phyloP scores from a whole-genome alignment of 2,113 vertebrate genomes.

The Carassius auratus region DNA sequence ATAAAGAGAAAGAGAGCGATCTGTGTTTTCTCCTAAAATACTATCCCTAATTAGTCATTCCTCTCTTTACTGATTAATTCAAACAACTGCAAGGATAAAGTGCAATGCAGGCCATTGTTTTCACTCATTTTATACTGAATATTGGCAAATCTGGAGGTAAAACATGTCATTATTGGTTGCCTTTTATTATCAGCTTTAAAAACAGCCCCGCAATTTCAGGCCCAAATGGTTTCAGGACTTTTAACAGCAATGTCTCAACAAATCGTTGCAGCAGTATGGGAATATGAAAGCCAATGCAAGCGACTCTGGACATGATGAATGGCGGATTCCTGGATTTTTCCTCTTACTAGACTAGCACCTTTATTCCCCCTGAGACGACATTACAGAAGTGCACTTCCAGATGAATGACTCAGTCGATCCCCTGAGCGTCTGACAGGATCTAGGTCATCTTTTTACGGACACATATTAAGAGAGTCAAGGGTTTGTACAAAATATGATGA shows the following conservation, averaged over 20 bases:
- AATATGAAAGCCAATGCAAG: not conserved
- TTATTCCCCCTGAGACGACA: not conserved
- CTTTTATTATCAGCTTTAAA: not conserved
- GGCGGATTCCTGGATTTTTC: not conserved
- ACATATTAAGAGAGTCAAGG: not conserved
- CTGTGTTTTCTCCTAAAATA: not conserved
- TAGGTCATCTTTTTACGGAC: constrained; percentile 41
- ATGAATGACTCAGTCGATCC: constrained; percentile 43
- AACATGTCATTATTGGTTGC: not conserved
- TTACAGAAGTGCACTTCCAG: constrained; percentile 39
- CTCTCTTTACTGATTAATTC: not conserved
- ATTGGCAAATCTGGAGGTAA: not conserved
- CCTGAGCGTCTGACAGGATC: constrained; percentile 32
- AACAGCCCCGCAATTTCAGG: not conserved
- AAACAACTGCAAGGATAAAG: not conserved
- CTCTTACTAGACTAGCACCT: not conserved
- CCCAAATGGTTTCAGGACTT: not conserved
- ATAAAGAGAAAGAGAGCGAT: not conserved
- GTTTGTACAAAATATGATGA: not conserved
- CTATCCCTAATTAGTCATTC: constrained; percentile 13
- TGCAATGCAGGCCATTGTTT: not conserved
- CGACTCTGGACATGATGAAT: no score
- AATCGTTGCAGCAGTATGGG: not conserved
- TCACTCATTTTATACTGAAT: not conserved
- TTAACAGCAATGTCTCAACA: not conserved